These are phyloP conservation scores for Acrocephalus arundinaceus DNA, from an alignment of 2,113 vertebrate genomes.

Conservation along the genomic window DNA sequence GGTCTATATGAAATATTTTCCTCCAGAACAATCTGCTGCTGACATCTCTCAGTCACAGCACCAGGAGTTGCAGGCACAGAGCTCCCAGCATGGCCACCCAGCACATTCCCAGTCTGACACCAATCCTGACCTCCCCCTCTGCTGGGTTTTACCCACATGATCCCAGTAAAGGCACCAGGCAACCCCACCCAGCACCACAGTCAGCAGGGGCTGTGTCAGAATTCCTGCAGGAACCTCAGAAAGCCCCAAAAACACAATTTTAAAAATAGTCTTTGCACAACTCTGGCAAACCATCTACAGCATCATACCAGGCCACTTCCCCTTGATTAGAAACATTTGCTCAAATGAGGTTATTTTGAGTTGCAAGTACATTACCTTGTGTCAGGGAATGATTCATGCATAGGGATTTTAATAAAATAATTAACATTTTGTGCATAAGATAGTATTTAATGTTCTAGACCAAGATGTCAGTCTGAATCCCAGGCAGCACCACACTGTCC, in stretches of 20 bases:
- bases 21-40: not conserved
- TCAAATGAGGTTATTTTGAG: slow-evolving; percentile 1
- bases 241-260: not conserved
- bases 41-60: not conserved
- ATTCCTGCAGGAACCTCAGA: not conserved
- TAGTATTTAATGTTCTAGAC: not conserved
- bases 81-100: not conserved
- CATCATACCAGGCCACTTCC: not conserved
- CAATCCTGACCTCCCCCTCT: not conserved
- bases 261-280: not conserved
- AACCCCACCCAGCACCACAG: not conserved
- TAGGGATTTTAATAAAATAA: not conserved
- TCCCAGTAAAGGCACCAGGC: not conserved
- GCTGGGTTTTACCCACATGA: rapidly evolving
- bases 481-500: not conserved
- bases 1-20: not conserved
- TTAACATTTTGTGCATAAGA: not conserved
- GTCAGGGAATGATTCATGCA: not conserved
- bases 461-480: not conserved
- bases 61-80: not conserved
- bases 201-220: not conserved
- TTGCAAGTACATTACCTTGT: not conserved
- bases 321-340: not conserved
- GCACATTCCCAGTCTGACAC: not conserved
- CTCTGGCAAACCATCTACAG: not conserved